Percentiles rank a stretch among this genome's conserved stretches.
phyloP scores from a whole-genome alignment of 1,140 invertebrate species.

The Parasteatoda tepidariorum region DNA sequence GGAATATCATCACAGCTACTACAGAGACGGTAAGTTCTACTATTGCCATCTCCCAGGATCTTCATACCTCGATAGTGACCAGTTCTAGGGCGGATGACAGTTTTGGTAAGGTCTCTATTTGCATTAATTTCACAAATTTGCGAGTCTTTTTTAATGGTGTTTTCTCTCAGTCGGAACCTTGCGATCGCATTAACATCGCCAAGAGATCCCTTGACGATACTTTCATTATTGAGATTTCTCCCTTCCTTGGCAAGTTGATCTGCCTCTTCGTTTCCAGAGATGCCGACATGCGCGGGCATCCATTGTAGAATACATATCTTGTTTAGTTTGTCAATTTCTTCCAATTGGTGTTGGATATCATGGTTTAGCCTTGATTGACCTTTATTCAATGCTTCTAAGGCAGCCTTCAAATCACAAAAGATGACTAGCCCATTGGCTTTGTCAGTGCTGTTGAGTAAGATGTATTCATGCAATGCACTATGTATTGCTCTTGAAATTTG shows the following conservation, averaged over 20 bases:
- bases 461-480: not conserved
- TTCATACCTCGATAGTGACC: too few relatives aligned
- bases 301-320: not conserved
- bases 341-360: not conserved
- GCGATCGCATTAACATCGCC: too few relatives aligned
- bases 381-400: not conserved
- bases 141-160: too few relatives aligned
- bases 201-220: not conserved
- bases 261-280: conserved; percentile 16
- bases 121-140: too few relatives aligned
- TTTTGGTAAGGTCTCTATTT: too few relatives aligned
- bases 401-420: conserved; percentile 4
- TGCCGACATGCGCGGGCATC: not conserved
- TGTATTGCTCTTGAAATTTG: conserved; percentile 1
- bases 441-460: not conserved
- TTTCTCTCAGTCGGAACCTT: too few relatives aligned
- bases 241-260: not conserved
- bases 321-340: not conserved
- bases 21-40: too few relatives aligned
- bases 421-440: not conserved
- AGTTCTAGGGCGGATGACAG: too few relatives aligned
- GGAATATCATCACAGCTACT: too few relatives aligned
- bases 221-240: not conserved
- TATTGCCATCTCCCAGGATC: too few relatives aligned
- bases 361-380: too few relatives aligned